These are phyloP conservation scores for Gnathonemus echidnorhynchus DNA, from an alignment of 2,113 vertebrate genomes.

Conservation along the genomic window DNA sequence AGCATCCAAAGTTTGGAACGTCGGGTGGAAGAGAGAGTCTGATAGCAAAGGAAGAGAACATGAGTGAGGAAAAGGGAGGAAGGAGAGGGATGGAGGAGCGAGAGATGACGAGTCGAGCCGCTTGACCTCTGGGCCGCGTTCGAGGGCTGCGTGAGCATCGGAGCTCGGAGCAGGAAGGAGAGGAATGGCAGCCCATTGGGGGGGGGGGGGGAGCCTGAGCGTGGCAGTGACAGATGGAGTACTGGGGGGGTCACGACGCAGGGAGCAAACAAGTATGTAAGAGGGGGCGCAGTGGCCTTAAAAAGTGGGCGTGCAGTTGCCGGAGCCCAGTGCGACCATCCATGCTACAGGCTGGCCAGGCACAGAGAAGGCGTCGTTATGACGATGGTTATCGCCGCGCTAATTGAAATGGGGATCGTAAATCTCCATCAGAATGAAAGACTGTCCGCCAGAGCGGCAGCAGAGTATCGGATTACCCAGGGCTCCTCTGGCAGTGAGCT, in stretches of 20 bases:
- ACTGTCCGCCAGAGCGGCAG: constrained; percentile 28
- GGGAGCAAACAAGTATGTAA: neutral
- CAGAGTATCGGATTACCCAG: constrained; percentile 27
- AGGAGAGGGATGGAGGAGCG: neutral
- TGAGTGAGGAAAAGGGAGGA: neutral
- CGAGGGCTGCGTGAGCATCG: neutral
- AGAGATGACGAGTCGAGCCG: neutral
- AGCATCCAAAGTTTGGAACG: neutral
- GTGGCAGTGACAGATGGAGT: neutral
- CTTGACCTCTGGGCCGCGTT: neutral
- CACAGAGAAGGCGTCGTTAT: neutral
- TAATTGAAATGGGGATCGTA: constrained; percentile 28
- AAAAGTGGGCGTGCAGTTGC: neutral
- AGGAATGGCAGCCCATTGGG: neutral
- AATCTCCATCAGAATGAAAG: constrained; percentile 30
- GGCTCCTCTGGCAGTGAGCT: neutral
- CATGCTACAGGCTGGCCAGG: neutral
- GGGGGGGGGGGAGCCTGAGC: neutral
- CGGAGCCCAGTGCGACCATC: neutral
- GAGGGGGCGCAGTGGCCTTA: neutral
- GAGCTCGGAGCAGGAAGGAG: neutral
- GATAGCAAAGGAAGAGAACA: neutral
- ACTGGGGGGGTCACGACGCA: neutral
- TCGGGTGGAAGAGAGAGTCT: neutral
- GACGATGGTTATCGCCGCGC: constrained; percentile 19